Evolutionary conservation across 2,888 invertebrate species (phyloP).

Genomic region (Cistogaster globosa): DNA sequence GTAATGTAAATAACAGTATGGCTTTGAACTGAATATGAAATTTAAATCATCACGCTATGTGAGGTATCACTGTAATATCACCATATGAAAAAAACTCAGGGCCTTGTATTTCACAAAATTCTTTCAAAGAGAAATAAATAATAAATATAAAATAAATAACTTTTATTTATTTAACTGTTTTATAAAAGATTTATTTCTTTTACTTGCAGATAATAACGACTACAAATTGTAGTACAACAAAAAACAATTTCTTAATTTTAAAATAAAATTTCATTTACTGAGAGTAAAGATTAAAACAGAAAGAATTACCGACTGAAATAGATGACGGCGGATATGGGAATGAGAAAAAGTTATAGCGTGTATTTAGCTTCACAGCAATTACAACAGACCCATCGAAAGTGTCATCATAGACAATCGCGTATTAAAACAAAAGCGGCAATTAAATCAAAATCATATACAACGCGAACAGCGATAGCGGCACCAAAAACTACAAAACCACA

Average conservation of each 20-base stretch:
- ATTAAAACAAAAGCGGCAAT: slow-evolving; percentile 22
- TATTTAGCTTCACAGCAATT: slow-evolving; percentile 66
- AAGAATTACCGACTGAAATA: slow-evolving; percentile 10
- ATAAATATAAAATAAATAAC: not conserved
- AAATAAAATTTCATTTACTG: slow-evolving; percentile 25
- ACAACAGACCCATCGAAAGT: slow-evolving; percentile 76
- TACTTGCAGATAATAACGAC: slow-evolving; percentile 43
- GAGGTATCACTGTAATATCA: no score
- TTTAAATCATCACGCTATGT: no score
- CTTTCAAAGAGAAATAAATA: no score
- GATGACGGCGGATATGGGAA: slow-evolving; percentile 67
- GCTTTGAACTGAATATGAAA: no score
- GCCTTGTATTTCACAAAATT: no score
- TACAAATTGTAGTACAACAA: slow-evolving; percentile 12
- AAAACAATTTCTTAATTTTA: slow-evolving; percentile 6
- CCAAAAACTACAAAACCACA: slow-evolving; percentile 27
- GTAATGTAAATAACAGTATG: no score
- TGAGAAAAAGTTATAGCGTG: slow-evolving; percentile 49
- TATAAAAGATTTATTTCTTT: not conserved
- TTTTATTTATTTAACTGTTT: no score
- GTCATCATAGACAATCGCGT: slow-evolving; percentile 78
- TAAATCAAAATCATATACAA: slow-evolving; percentile 28
- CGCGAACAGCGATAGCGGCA: slow-evolving; percentile 12
- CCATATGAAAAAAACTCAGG: no score
- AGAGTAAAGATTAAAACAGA: not conserved